These are phyloP conservation scores for Clarias batrachus DNA, from an alignment of 2,113 vertebrate species.

Conservation along the genomic window DNA sequence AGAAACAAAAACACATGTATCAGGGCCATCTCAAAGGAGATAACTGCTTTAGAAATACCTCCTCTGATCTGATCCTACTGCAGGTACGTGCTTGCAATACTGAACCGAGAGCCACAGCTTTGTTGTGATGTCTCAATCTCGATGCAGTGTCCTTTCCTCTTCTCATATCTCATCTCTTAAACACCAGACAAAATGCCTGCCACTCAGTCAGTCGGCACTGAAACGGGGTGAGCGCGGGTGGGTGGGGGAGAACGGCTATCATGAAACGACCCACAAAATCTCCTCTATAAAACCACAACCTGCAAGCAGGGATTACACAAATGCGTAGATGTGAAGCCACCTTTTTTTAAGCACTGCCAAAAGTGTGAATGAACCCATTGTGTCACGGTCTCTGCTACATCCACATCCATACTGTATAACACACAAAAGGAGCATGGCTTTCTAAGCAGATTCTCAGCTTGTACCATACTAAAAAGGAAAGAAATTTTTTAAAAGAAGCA, in stretches of 20 bases:
- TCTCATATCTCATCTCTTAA: constrained; percentile 50
- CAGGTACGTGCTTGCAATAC: constrained; percentile 20
- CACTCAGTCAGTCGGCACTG: constrained; percentile 33
- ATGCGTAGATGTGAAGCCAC: neutral
- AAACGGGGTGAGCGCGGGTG: constrained; percentile 19
- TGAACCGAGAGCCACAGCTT: neutral
- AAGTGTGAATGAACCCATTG: constrained; percentile 13
- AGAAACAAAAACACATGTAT: constrained; percentile 22
- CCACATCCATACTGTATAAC: too few relatives aligned
- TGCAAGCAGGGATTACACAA: neutral
- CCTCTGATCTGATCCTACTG: constrained; percentile 33
- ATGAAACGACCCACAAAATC: constrained; percentile 33
- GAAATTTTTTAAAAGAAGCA: neutral
- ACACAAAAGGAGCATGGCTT: neutral
- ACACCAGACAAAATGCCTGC: constrained; percentile 52
- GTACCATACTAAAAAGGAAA: neutral
- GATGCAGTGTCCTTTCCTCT: constrained; percentile 31
- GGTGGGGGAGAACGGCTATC: constrained; percentile 4
- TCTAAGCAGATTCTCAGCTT: neutral
- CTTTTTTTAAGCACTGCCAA: constrained; percentile 1
- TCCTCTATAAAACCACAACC: constrained; percentile 8
- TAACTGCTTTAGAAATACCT: constrained; percentile 33
- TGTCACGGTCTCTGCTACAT: neutral
- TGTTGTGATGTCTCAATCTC: constrained; percentile 49
- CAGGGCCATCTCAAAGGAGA: constrained; percentile 32